Base-by-base conservation (phyloP, 2,888 invertebrate genomes). In the Drosophila mettleri region DNA sequence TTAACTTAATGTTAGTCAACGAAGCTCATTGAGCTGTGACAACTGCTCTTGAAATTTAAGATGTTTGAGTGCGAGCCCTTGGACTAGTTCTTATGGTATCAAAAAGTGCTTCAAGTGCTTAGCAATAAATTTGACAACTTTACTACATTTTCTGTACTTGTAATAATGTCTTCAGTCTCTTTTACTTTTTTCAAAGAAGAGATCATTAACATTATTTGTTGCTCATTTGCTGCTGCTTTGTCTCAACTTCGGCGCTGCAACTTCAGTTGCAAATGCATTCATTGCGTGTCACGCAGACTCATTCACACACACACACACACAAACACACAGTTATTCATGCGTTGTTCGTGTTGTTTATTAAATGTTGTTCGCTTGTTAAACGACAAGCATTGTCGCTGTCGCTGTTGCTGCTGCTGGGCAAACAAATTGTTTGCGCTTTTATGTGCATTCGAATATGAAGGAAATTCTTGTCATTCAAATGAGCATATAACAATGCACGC, bases 381-480 rank as follows among this genome's bases (percentile, higher is more conserved):
- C 38, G 55, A 61, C 69, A 64, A 18, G 34, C 31, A 66, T 74
- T 69, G 61, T 74, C 55, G 58, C 24, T 51, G 57, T 22, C 43
- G 52, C 29, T 60, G 54, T 33, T 46, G 36, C 36, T 68, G 54
- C 38, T 69, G 58, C 31, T 6, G 64, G 29, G 49, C 69, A 64
- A 76, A 84, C 69, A 69, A 80, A 83, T 86, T 74, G 74, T 78
- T 27, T 41, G 24, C 65, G 60, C 53, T 53, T 65, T 77, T 62
- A 69, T 74, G 59, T 41, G 49, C 49, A 52, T 46, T 38, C 46
- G 57, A 45, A 59, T 49, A 54, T 58, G 49, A 61, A 34, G 31
- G 49, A 38, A 78, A 78, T 81, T 81, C 78, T 70, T 73, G 69
- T 66, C 78, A 86, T 78, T 78, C 74, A 86, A 86, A 82, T 86